Evolutionary conservation across 2,797 vertebrate species (phyloP).

Genomic region (Chelonia mydas): DNA sequence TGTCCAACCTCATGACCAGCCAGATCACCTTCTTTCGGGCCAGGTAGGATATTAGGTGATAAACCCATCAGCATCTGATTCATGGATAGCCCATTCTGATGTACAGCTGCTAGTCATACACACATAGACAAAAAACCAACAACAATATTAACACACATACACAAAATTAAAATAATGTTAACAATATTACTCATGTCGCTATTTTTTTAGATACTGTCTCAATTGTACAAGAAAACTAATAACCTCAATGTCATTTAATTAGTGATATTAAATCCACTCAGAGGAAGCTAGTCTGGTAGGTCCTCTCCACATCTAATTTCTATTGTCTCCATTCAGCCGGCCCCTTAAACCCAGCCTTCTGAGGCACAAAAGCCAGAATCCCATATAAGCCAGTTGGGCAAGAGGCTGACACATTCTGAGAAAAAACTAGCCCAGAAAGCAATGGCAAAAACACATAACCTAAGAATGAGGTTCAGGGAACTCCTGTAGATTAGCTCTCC

Average conservation of each 20-base stretch:
- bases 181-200: background rate
- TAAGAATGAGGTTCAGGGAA: background rate
- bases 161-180: background rate
- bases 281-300: background rate
- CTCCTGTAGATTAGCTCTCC: background rate
- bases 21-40: slow-evolving; percentile 97
- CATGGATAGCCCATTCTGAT: slow-evolving; percentile 98
- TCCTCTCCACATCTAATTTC: background rate
- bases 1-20: slow-evolving; percentile 95
- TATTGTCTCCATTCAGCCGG: background rate
- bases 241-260: slow-evolving; percentile 11
- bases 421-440: background rate
- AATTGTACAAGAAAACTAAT: slow-evolving; percentile 10
- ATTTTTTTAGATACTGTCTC: background rate
- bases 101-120: slow-evolving; percentile 83
- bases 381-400: background rate
- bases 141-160: background rate
- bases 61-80: slow-evolving; percentile 97
- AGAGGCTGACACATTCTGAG: background rate
- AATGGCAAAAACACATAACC: background rate
- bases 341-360: background rate
- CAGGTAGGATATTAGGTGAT: slow-evolving; percentile 94
- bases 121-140: slow-evolving; percentile 46
- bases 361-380: background rate
- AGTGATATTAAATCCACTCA: background rate